A percentile compares a stretch with the other conserved stretches of the same genome.
Evolutionary conservation across 1,140 invertebrate species (phyloP).

Genomic region (Leptopilina boulardi): DNA sequence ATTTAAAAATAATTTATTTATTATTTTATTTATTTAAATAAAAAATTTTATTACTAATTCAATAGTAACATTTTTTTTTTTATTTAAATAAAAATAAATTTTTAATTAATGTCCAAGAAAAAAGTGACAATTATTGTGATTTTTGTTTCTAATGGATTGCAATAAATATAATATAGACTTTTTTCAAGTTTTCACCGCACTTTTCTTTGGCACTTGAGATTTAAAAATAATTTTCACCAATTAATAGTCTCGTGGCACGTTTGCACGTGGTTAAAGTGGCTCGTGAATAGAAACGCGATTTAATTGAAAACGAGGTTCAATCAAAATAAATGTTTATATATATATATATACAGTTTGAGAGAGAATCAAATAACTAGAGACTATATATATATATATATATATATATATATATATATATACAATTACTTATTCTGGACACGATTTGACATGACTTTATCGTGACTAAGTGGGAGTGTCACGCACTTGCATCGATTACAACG

Average conservation of each 20-base stretch:
- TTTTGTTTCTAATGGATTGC: no score
- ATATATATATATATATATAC: neutral
- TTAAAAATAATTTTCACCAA: neutral
- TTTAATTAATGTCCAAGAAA: no score
- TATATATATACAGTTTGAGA: no score
- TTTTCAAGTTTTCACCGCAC: neutral
- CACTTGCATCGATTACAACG: conserved; percentile 65
- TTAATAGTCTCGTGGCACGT: neutral
- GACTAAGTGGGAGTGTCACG: conserved; percentile 51
- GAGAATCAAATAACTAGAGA: no score
- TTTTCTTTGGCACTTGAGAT: neutral
- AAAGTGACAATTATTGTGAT: no score
- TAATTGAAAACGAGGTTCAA: conserved; percentile 24
- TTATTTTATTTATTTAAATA: no score
- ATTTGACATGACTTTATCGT: conserved; percentile 30
- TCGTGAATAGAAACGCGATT: conserved; percentile 19
- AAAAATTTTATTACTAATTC: no score
- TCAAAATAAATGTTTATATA: neutral
- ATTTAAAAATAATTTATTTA: no score
- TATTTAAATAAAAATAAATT: no score
- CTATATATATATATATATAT: no score
- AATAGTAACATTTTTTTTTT: no score
- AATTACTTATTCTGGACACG: conserved; percentile 27
- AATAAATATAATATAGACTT: neutral
- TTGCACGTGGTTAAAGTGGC: conserved; percentile 12